Evolutionary conservation across 2,888 invertebrate species (phyloP).

Genomic region (Xanthia icteritia): DNA sequence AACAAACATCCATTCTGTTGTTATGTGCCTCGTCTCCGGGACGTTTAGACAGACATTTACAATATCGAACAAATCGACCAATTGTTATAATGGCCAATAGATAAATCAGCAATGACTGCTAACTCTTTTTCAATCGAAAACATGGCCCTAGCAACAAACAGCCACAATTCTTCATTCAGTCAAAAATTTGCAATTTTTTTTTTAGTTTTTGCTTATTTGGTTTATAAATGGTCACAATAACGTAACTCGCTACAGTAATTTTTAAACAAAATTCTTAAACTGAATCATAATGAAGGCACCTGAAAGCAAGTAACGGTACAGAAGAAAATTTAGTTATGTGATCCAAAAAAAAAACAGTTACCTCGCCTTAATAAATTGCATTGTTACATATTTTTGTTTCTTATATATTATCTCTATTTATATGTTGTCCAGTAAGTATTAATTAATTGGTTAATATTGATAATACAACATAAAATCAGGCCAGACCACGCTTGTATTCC

Average conservation of each 20-base stretch:
- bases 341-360: not conserved
- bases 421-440: not conserved
- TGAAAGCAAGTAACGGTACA: slow-evolving; percentile 2
- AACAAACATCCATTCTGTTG: not conserved
- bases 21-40: not conserved
- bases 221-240: not conserved
- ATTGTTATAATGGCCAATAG: slow-evolving; percentile 49
- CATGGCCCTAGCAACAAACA: slow-evolving; percentile 34
- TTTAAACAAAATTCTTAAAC: slow-evolving; percentile 2
- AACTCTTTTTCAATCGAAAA: slow-evolving; percentile 48
- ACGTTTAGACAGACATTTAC: slow-evolving; percentile 24
- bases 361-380: not conserved
- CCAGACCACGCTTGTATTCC: no score
- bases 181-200: not conserved
- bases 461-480: no score
- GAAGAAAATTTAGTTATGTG: not conserved
- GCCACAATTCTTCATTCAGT: not conserved
- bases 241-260: not conserved
- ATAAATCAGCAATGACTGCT: slow-evolving; percentile 52
- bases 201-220: not conserved
- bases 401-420: not conserved
- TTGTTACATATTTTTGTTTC: not conserved
- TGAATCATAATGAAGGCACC: not conserved
- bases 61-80: slow-evolving; percentile 43
- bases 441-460: no score